Conservation (phyloP, 1,140 invertebrate species). For the Trialeurodes vaporariorum region DNA sequence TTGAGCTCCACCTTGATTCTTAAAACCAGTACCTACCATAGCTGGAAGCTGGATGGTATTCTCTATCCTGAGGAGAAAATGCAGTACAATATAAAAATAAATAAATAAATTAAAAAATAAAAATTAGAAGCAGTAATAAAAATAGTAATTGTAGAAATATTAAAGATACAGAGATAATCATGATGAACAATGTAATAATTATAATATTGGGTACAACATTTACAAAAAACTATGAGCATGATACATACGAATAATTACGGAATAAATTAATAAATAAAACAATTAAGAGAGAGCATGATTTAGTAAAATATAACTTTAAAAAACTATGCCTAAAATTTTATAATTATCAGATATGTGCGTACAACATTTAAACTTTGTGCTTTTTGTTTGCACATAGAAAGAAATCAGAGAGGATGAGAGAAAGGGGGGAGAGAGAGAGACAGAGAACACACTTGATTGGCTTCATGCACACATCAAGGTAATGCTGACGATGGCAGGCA, state of each 20-base stretch:
- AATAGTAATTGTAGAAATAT: too few relatives aligned
- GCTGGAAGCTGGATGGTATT: not conserved
- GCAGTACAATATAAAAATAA: not conserved
- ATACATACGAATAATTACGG: not conserved
- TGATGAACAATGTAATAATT: not conserved
- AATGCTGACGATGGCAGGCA: too few relatives aligned
- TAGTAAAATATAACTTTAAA: conserved; percentile 1
- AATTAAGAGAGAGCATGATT: not conserved
- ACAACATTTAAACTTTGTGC: not conserved
- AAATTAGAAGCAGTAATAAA: not conserved
- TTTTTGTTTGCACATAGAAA: not conserved
- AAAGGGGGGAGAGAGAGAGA: not conserved
- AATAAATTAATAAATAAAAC: not conserved
- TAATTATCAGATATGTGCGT: not conserved
- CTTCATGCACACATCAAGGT: too few relatives aligned
- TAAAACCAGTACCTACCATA: too few relatives aligned
- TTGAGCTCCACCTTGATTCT: too few relatives aligned
- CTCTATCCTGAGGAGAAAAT: not conserved
- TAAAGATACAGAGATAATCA: too few relatives aligned
- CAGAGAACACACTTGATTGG: too few relatives aligned
- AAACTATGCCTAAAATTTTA: not conserved
- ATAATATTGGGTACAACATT: not conserved
- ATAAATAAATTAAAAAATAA: not conserved
- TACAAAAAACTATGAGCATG: not conserved
- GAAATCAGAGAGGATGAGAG: not conserved